Evolutionary conservation across 2,113 vertebrate genomes (phyloP).

Genomic region (Takifugu flavidus): DNA sequence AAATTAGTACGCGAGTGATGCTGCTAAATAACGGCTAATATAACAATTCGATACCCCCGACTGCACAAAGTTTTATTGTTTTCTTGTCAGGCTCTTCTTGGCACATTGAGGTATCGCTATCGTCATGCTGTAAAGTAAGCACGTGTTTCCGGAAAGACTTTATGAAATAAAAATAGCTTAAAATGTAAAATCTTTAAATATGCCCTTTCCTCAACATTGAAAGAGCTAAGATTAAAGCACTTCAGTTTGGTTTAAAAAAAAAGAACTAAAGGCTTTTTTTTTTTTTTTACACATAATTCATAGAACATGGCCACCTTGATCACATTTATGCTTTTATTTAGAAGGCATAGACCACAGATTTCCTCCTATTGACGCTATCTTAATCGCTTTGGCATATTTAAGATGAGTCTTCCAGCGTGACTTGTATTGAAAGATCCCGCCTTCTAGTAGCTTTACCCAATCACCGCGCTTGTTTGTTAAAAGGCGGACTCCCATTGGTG

Average conservation of each 20-base stretch:
- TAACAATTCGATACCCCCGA: accelerated
- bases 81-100: constrained; percentile 1
- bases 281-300: no score
- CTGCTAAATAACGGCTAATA: no score
- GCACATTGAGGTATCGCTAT: not conserved
- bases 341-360: accelerated
- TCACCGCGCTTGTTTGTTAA: constrained; percentile 18
- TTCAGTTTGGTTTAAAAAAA: no score
- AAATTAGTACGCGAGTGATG: not conserved
- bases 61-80: not conserved
- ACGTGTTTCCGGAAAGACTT: constrained; percentile 1
- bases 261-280: no score
- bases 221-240: no score
- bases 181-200: not conserved
- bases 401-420: constrained; percentile 14
- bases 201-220: not conserved
- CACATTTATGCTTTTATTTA: constrained; percentile 31
- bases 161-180: constrained; percentile 15
- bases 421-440: constrained; percentile 60
- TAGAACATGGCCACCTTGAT: no score
- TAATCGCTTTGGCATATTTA: not conserved
- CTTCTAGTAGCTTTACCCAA: constrained; percentile 48
- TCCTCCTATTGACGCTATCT: not conserved
- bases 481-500: constrained; percentile 29
- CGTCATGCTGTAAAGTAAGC: not conserved